Base-by-base conservation (phyloP, 35 echinoderm and acorn worm species). In the Stichopus chloronotus region DNA sequence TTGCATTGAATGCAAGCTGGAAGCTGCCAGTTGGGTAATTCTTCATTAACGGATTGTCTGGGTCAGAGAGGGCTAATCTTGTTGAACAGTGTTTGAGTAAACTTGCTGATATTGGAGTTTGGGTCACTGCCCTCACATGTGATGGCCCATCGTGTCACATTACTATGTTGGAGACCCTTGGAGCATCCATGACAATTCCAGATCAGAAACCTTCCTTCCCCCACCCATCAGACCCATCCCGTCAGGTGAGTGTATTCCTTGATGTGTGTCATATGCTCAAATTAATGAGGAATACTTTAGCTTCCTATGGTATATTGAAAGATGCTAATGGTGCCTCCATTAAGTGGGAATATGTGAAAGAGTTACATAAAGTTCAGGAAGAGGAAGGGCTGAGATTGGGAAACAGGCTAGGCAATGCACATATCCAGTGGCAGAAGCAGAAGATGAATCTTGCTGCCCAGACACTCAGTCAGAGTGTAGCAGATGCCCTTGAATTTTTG, bases 391-490 rank as follows among this genome's bases (percentile, higher is more conserved):
- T 95, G 52, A 9, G 43, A 22, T 9, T 74, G 5, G 78, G 79
- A 12, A 95, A 95, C 56, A 95, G 92, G 54, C 52, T 95, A 65
- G 21, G 54, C 23, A 56, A 11, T 72, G 63, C 78, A 58, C 94
- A 95, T 58, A 87, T 95, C 21, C 63, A 87, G 17, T 95, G 94
- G 94, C 24, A 87, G 58, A 87, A 88, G 20, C 90, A 95, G 21
- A 92, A 92, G 54, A 95, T 95, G 94, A 95, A 95, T 52, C n/a
- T 92, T 11, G 94, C 94, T 3, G 91, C 94, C 30, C 91, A 95
- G 55, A 57, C 85, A n/a, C 63, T 95, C 4, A 95, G 94, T 74
- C 53, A 12, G 4, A 95, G 94, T 77, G 94, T 95, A 1, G 94
- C 94, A 11, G 43, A 84, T 57, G 81, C 81, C 19, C 22, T 84